phyloP scores from a whole-genome alignment of 2,797 vertebrate species.

The Channallabes apus region DNA sequence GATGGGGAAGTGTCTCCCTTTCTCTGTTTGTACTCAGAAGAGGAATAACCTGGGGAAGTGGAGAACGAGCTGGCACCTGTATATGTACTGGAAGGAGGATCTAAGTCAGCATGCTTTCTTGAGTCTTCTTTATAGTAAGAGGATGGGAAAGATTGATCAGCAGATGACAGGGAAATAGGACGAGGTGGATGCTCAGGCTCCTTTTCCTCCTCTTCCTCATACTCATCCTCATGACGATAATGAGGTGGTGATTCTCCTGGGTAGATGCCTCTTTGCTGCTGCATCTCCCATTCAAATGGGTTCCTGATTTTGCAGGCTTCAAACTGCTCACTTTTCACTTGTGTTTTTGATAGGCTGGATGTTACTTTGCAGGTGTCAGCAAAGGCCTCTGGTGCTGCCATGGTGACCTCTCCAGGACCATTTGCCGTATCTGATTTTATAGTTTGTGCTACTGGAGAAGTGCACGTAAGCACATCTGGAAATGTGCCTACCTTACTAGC shows the following conservation, averaged over 20 bases:
- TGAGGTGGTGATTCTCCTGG: conserved; percentile 77
- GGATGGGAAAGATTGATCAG: conserved; percentile 75
- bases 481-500: conserved; percentile 57
- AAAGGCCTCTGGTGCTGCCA: conserved; percentile 60
- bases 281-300: conserved; percentile 74
- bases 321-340: conserved; percentile 64
- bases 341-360: conserved; percentile 59
- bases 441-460: conserved; percentile 61
- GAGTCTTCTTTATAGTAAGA: conserved; percentile 70
- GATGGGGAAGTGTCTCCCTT: conserved; percentile 92
- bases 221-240: conserved; percentile 75
- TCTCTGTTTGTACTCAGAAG: conserved; percentile 79
- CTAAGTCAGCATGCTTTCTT: conserved; percentile 65
- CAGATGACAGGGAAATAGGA: conserved; percentile 82
- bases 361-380: conserved; percentile 51
- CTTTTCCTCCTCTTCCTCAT: conserved; percentile 76
- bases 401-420: conserved; percentile 80
- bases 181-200: conserved; percentile 80
- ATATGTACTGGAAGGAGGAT: conserved; percentile 56
- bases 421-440: conserved; percentile 75
- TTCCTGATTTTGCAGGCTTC: conserved; percentile 63
- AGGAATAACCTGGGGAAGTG: conserved; percentile 76
- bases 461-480: conserved; percentile 74
- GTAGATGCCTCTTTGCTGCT: conserved; percentile 72
- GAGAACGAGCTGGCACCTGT: conserved; percentile 69